A percentile compares a stretch with the other conserved stretches of the same genome.
Conservation (phyloP, 2,888 invertebrate species). For the Hirudinaria manillensis region DNA sequence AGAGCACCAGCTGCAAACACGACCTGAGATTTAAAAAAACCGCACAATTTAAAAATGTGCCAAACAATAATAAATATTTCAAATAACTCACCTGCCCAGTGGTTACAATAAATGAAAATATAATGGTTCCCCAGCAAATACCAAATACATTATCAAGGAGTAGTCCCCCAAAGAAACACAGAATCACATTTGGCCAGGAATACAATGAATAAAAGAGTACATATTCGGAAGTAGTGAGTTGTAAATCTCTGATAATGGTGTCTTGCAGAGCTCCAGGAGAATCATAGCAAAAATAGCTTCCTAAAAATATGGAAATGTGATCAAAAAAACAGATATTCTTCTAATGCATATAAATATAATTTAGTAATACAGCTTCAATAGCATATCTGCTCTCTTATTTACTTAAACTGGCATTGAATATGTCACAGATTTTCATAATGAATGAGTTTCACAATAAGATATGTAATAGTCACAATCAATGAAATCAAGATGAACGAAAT, state of each 20-base stretch:
- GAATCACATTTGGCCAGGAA: conserved; percentile 91
- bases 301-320: conserved; percentile 31
- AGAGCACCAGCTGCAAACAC: conserved; percentile 47
- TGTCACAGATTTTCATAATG: too few species aligned
- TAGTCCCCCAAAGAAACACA: conserved; percentile 93
- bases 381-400: too few species aligned
- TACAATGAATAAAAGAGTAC: conserved; percentile 73
- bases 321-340: background rate
- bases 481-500: too few species aligned
- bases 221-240: conserved; percentile 74
- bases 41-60: background rate
- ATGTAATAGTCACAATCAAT: too few species aligned
- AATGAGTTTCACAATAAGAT: too few species aligned
- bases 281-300: conserved; percentile 85
- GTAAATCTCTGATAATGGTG: conserved; percentile 73
- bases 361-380: too few species aligned
- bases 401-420: too few species aligned
- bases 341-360: too few species aligned
- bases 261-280: conserved; percentile 88
- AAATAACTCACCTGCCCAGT: conserved; percentile 65
- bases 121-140: conserved; percentile 80
- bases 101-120: conserved; percentile 80
- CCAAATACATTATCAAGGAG: conserved; percentile 91
- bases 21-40: conserved; percentile 19
- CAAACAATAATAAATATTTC: too few species aligned